phyloP scores from a whole-genome alignment of 2,888 invertebrate genomes.

The Cenopis cana region DNA sequence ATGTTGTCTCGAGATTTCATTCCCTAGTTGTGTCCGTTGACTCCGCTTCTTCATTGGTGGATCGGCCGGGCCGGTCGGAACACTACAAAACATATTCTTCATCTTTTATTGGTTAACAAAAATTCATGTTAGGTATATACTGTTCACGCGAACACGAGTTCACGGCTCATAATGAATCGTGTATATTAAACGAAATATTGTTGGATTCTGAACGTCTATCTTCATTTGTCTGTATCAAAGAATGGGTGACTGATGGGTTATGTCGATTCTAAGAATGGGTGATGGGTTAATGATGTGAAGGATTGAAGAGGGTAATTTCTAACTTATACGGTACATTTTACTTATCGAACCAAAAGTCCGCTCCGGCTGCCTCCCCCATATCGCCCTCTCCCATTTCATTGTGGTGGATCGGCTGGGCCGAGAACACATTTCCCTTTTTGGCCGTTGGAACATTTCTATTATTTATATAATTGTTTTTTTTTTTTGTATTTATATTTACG shows the following conservation, averaged over 20 bases:
- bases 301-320: constrained; percentile 2
- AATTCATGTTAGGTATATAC: too few species aligned
- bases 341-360: background rate
- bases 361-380: background rate
- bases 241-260: background rate
- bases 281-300: background rate
- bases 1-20: background rate
- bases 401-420: background rate
- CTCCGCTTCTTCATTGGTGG: background rate
- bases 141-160: too few species aligned
- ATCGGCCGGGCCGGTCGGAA: background rate
- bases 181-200: background rate
- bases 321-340: constrained; percentile 9
- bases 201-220: background rate
- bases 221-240: background rate
- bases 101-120: too few species aligned
- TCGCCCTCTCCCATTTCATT: background rate
- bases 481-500: too few species aligned
- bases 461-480: too few species aligned
- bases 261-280: background rate
- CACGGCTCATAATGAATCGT: too few species aligned
- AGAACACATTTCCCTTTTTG: background rate
- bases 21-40: background rate
- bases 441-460: too few species aligned
- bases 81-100: background rate